Evolutionary conservation across 1,140 invertebrate species (phyloP), one percentile per base, ranked within the genome.

Genomic region (Hylaeus volcanicus): DNA sequence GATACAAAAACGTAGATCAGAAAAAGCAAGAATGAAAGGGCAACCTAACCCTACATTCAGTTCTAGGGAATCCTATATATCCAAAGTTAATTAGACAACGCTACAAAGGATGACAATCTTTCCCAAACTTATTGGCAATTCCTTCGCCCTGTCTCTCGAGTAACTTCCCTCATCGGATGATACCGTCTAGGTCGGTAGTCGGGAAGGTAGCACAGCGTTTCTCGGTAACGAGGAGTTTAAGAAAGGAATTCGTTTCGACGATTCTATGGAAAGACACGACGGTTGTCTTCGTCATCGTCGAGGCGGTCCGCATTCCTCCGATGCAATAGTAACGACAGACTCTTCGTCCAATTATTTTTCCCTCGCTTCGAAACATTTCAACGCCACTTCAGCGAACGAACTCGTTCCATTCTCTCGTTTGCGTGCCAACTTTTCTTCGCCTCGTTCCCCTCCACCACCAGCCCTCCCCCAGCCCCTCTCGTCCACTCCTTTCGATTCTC

Each of bases 271-370:
- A 63, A 82, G 83, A 83, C 76, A 65, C 48, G 74, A 73, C 80
- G 84, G 53, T 58, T 70, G 74, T 82, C 58, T 45, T 74, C 79
- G 72, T 82, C 80, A 78, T 82, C 80, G 66, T 73, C 82, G 82
- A 60, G 79, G 71, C 70, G 83, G 74, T 74, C 82, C 78, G 79
- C 81, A 85, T 88, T 85, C 86, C 87, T 81, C 84, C 79, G 41
- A 76, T 69, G 81, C 78, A 61, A 72, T 77, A 86, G 88, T 89
- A 91, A 91, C 90, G 91, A 91, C 88, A 91, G 90, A 90, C 88
- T 87, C 87, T 90, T 90, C 86, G 86, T 91, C 91, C 91, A 92
- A 92, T 92, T 92, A 92, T 92, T 92, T 92, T 92, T 89, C 87
- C 84, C 90, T 90, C 87, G 89, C 86, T 89, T 87, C 88, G 89